Base-by-base conservation (phyloP, 2,797 vertebrate species). In the Alca torda region DNA sequence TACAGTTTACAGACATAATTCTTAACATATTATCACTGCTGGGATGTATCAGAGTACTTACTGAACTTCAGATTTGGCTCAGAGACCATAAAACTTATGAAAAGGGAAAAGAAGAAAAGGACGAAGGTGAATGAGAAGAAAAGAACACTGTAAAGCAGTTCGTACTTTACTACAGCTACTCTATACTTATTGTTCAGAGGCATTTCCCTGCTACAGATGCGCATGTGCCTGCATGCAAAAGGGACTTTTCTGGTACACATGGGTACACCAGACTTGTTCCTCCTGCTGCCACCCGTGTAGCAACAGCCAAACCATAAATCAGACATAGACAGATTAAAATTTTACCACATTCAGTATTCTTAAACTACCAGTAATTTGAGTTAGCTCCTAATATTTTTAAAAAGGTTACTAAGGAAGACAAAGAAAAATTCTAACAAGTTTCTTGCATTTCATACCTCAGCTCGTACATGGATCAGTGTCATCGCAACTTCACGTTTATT, bases 391-490 rank as follows among this genome's bases (percentile, higher is more conserved):
- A 56, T 33, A 37, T 26, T 77, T 79, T 77, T 72, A 56, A 69
- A 91, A 82, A 11, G 13, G 4, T 26, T 68, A 50, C 10, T 33
- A 63, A 78, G 35, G 13, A 57, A 56, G 1, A 14, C 53, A 80
- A 73, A 9, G 14, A 30, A 39, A 18, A 11, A 33, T 19, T 70
- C 11, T 10, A 65, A 11, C 11, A 73, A 63, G 4, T 24, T 79
- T 67, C 13, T 84, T 93, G 7, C 9, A 90, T 86, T 91, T 95
- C 87, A 72, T 88, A 93, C 74, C 84, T 91, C 33, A 56, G 41
- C n/a, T 53, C 2, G 17, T 15, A 68, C 5, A 11, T 4, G 24
- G 59, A 41, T 78, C 57, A 72, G 11, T 20, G 8, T 23, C 31
- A 19, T 76, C 43, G 68, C 21, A 64, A 64, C 63, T 80, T 87